Percentiles rank a stretch among this genome's conserved stretches.
phyloP scores from a whole-genome alignment of 2,888 invertebrate genomes.

The Acanthopleura granulata region DNA sequence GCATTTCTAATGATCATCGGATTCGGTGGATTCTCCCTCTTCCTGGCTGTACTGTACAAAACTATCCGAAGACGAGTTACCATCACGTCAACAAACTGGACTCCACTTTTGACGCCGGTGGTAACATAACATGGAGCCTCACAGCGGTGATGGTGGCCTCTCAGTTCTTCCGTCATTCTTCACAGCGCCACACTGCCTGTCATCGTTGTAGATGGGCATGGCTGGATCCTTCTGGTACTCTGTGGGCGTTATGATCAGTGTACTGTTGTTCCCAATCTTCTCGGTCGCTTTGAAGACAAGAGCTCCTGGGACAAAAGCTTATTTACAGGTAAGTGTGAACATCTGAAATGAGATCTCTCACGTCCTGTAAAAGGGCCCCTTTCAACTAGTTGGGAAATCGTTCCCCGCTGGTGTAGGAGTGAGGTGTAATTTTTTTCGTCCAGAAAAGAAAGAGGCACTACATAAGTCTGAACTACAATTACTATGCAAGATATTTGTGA shows the following conservation, averaged over 20 bases:
- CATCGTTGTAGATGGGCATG: slow-evolving; percentile 54
- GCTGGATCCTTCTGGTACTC: slow-evolving; percentile 66
- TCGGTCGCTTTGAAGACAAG: slow-evolving; percentile 62
- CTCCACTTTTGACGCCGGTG: slow-evolving; percentile 29
- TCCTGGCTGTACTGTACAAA: background rate
- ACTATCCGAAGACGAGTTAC: background rate
- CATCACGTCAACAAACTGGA: background rate
- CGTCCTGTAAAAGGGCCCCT: no score
- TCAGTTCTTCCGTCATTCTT: slow-evolving; percentile 31
- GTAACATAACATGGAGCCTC: slow-evolving; percentile 30
- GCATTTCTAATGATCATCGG: background rate
- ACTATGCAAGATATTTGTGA: no score
- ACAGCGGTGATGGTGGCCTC: slow-evolving; percentile 33
- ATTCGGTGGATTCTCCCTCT: background rate
- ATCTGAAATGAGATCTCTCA: background rate
- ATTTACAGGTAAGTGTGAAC: slow-evolving; percentile 51
- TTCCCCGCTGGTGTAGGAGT: no score
- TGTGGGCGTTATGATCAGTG: slow-evolving; percentile 61
- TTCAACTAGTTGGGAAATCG: no score
- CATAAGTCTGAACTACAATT: no score
- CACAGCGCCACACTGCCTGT: slow-evolving; percentile 22
- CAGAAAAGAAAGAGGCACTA: no score
- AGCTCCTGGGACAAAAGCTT: slow-evolving; percentile 64
- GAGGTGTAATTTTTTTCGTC: no score
- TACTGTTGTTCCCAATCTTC: slow-evolving; percentile 61